A percentile compares a stretch with the other conserved stretches of the same genome.
Conservation (phyloP, 37 sponge, comb jelly and placozoan genomes). For the Theonella swinhoei region DNA sequence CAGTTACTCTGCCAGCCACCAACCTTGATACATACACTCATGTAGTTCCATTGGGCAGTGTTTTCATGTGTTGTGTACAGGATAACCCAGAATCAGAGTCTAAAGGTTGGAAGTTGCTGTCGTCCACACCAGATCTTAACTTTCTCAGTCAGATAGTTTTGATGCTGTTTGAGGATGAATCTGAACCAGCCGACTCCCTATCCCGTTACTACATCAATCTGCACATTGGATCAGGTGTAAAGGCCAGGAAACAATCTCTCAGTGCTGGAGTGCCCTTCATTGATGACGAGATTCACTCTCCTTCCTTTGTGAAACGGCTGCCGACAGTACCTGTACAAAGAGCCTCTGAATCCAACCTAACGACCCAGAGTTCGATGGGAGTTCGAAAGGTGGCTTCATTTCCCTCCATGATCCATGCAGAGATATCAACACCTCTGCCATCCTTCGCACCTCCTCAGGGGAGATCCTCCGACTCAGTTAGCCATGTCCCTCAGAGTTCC, state of each 20-base stretch:
- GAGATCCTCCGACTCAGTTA: too few species aligned
- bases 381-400: not conserved
- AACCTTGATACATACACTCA: too few species aligned
- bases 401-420: not conserved
- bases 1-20: too few species aligned
- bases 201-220: slow-evolving; percentile 42
- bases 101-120: not conserved
- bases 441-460: too few species aligned
- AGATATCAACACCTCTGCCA: too few species aligned
- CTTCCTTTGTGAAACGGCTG: not conserved
- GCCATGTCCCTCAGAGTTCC: too few species aligned
- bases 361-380: not conserved
- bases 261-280: not conserved
- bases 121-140: slow-evolving; percentile 71
- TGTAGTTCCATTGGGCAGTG: too few species aligned
- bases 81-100: not conserved
- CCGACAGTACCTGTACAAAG: not conserved
- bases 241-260: slow-evolving; percentile 17
- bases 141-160: slow-evolving; percentile 92
- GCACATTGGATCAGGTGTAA: slow-evolving; percentile 69
- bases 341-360: not conserved
- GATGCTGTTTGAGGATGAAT: slow-evolving; percentile 85
- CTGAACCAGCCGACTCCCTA: slow-evolving; percentile 32
- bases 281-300: not conserved
- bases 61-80: not conserved